These are phyloP conservation scores for Dicyrtoma fusca DNA, from an alignment of 2,888 invertebrate species.

Conservation along the genomic window DNA sequence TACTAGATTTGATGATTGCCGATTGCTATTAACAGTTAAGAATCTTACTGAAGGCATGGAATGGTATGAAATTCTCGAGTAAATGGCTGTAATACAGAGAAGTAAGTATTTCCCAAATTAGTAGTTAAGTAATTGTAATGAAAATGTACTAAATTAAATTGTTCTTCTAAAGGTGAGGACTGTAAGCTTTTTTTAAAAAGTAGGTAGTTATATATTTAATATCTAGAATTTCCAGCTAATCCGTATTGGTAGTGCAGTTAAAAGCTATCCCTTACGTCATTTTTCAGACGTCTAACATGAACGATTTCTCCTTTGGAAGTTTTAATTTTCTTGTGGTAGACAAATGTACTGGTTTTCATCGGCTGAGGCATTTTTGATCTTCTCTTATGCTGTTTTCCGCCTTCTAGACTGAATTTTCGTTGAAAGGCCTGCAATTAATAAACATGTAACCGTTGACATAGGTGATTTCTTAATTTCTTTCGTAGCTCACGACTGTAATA, in stretches of 20 bases:
- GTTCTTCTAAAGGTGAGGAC: not conserved
- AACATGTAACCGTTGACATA: not conserved
- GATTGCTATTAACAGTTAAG: not conserved
- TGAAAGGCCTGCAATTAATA: slow-evolving; percentile 3
- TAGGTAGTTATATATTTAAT: not conserved
- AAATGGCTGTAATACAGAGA: slow-evolving; percentile 4
- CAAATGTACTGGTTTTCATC: not conserved
- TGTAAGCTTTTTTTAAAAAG: not conserved
- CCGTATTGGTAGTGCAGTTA: no score
- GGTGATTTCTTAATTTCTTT: no score
- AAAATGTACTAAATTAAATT: not conserved
- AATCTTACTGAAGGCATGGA: no score
- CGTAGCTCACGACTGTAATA: no score
- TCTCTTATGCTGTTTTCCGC: not conserved
- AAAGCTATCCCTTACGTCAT: not conserved
- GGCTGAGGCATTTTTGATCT: not conserved
- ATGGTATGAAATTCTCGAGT: slow-evolving; percentile 7
- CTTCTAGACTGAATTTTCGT: not conserved
- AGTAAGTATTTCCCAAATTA: not conserved
- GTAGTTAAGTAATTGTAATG: no score
- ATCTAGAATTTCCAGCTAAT: no score
- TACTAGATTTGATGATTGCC: not conserved
- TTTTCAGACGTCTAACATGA: not conserved
- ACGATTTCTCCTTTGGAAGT: slow-evolving; percentile 21
- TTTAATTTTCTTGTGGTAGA: slow-evolving; percentile 19